These are phyloP conservation scores for Sinodicranocentrus sp. DNA, from an alignment of 2,888 invertebrate species.

Conservation along the genomic window DNA sequence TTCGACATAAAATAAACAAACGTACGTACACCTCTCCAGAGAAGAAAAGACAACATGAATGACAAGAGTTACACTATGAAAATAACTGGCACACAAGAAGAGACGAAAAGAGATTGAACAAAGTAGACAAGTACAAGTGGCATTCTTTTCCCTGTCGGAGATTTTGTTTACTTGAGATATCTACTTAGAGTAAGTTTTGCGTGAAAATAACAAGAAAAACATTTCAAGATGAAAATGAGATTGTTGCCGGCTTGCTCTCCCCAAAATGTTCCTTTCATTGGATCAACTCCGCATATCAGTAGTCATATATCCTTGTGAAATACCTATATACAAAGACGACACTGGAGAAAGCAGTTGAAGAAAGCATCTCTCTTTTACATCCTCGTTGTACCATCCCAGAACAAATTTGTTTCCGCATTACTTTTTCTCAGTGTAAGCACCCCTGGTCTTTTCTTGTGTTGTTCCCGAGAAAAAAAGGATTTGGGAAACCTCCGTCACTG, in stretches of 20 bases:
- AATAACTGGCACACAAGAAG: conserved; percentile 36
- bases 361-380: too few relatives aligned
- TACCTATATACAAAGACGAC: neutral
- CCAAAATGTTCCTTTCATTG: conserved; percentile 27
- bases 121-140: conserved; percentile 64
- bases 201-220: conserved; percentile 67
- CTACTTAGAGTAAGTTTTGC: conserved; percentile 49
- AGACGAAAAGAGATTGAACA: neutral
- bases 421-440: too few relatives aligned
- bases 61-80: conserved; percentile 42
- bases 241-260: conserved; percentile 57
- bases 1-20: conserved; percentile 13
- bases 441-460: too few relatives aligned
- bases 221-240: conserved; percentile 67
- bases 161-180: conserved; percentile 60
- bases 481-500: too few relatives aligned
- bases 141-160: conserved; percentile 46
- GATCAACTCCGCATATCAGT: conserved; percentile 2
- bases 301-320: neutral
- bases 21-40: conserved; percentile 5
- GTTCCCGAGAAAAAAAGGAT: too few relatives aligned
- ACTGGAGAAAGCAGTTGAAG: too few relatives aligned
- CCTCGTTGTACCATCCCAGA: too few relatives aligned
- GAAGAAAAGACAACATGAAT: conserved; percentile 36
- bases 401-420: too few relatives aligned